Evolutionary conservation across 2,888 invertebrate species (phyloP), one percentile per base, ranked within the genome.

Genomic region (Drosophila falleni): DNA sequence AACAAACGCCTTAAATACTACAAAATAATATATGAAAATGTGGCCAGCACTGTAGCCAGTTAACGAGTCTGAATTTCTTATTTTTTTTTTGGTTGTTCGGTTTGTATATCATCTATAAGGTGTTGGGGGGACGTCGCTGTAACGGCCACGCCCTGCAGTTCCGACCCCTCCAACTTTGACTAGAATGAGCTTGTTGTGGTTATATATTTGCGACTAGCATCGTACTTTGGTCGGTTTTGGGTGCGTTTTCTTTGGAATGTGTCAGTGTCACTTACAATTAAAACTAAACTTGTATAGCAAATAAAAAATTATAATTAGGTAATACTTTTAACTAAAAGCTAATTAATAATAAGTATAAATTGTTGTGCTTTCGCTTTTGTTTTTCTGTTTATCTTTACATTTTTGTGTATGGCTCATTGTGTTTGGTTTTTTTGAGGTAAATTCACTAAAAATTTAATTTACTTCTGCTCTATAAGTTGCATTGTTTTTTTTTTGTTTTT

Each of bases 1-100:
- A 86, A 83, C 78, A 75, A 86, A 83, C 73, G 73, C 71, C 88
- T 88, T 88, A 84, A 86, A 86, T 68, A 80, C 88, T 89, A 87
- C 56, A 72, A 83, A 89, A 89, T 87, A 78, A 89, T 76, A 61
- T 76, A 74, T 71, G 58, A 62, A 65, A 71, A 51, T 68, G 39
- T 67, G 50, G 19, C 5, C 23, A 33, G 49, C 16, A 16, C 39
- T 59, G 47, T 19, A 15, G 41, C 11, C 44, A 68, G 49, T 33
- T 47, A 41, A 51, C 15, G 11, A 54, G 47, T 39, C 56, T 42
- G 51, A 13, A 77, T 65, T 63, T 39, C 56, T 42, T 49, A 13
- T 72, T 65, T 63, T 66, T 26, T 37, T 61, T 54, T n/a, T 35
- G 61, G 42, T 11, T 42, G 35, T 54, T 62, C 29, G 46, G 53